These are phyloP conservation scores for Chelon labrosus DNA, from an alignment of 2,797 vertebrate species.

Conservation along the genomic window DNA sequence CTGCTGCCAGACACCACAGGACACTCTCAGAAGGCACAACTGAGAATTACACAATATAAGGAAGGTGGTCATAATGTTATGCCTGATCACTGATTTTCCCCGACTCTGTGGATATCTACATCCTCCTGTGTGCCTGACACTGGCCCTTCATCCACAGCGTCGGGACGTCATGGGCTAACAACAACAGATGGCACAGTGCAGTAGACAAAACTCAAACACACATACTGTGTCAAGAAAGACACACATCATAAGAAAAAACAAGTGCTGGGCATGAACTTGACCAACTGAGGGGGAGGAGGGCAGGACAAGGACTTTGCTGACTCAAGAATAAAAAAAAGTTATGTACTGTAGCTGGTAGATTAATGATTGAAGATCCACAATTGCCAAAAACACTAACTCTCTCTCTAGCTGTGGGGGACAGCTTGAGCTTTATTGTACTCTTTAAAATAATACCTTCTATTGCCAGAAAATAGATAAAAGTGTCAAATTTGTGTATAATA, in stretches of 20 bases:
- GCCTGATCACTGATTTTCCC: no score
- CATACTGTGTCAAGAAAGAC: slow-evolving; percentile 22
- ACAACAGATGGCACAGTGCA: slow-evolving; percentile 18
- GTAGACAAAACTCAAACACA: slow-evolving; percentile 19
- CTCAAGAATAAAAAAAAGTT: slow-evolving; percentile 47
- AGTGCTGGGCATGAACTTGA: slow-evolving; percentile 42
- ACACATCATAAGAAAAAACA: slow-evolving; percentile 17
- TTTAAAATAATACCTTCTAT: slow-evolving; percentile 52
- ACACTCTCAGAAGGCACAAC: no score
- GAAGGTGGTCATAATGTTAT: no score
- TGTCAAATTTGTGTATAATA: slow-evolving; percentile 24
- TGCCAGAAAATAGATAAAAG: slow-evolving; percentile 44
- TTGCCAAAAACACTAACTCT: slow-evolving; percentile 41
- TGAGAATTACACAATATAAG: no score
- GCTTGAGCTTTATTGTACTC: slow-evolving; percentile 44
- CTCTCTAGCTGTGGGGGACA: slow-evolving; percentile 21
- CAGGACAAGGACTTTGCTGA: slow-evolving; percentile 64
- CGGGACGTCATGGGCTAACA: slow-evolving; percentile 6
- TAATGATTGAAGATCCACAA: slow-evolving; percentile 62
- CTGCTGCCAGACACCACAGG: no score
- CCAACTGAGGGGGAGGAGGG: slow-evolving; percentile 32
- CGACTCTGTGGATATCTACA: not conserved
- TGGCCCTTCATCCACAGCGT: slow-evolving; percentile 1
- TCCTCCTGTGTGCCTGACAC: not conserved
- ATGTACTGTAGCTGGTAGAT: slow-evolving; percentile 57